Evolutionary conservation across 2,113 vertebrate species (phyloP).

Genomic region (Laterallus jamaicensis): DNA sequence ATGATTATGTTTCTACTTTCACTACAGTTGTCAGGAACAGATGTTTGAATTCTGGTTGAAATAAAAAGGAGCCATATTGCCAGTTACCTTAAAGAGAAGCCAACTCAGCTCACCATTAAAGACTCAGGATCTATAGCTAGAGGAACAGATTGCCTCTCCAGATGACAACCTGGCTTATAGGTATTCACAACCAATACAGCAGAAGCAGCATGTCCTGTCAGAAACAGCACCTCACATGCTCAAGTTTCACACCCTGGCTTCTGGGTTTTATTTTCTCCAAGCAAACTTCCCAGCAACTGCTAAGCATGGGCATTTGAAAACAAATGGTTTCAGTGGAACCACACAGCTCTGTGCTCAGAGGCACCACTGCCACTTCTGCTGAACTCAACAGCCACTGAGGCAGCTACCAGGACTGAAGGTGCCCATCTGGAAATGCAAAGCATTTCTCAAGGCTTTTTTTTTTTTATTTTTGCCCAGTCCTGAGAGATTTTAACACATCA

Average conservation of each 20-base stretch:
- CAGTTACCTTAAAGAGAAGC: not conserved
- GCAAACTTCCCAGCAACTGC: not conserved
- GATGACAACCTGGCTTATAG: not conserved
- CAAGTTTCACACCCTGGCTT: not conserved
- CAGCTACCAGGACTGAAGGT: not conserved
- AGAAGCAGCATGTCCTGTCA: not conserved
- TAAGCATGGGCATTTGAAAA: not conserved
- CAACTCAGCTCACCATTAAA: not conserved
- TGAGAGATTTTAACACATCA: not conserved
- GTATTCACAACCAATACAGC: not conserved
- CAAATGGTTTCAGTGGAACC: not conserved
- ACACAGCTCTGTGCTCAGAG: not conserved
- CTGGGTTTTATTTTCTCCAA: not conserved
- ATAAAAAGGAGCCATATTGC: not conserved
- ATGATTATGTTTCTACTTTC: constrained; percentile 14
- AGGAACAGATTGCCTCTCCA: not conserved
- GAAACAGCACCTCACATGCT: not conserved
- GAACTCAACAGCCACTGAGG: not conserved
- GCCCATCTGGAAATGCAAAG: not conserved
- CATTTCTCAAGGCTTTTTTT: not conserved
- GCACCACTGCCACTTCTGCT: not conserved
- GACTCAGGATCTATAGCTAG: not conserved
- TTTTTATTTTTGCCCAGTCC: not conserved
- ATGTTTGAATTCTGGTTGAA: not conserved
- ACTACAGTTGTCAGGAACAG: not conserved